Percentiles rank a stretch among this genome's conserved stretches.
Evolutionary conservation across 2,113 vertebrate species (phyloP).

Genomic region (Hiodon alosoides): DNA sequence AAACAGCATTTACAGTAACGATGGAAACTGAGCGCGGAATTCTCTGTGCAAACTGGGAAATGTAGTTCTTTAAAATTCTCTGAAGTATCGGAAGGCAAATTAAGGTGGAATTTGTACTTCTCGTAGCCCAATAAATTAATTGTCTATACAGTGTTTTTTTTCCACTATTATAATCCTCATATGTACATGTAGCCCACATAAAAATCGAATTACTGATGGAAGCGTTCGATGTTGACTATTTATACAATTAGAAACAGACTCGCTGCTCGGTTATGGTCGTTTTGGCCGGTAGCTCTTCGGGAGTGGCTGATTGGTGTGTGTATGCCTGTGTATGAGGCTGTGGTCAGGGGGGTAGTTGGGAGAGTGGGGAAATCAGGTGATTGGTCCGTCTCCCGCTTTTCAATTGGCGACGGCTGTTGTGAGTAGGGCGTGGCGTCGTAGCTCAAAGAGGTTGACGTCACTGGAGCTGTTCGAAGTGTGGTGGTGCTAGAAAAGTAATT

Average conservation of each 20-base stretch:
- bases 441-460: conserved; percentile 54
- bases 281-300: background rate
- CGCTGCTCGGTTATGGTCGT: background rate
- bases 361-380: background rate
- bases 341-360: background rate
- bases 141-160: background rate
- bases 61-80: conserved; percentile 19
- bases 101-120: background rate
- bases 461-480: conserved; percentile 61
- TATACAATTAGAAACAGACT: background rate
- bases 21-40: conserved; percentile 33
- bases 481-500: conserved; percentile 62
- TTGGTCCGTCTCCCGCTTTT: conserved; percentile 11
- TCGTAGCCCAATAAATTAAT: background rate
- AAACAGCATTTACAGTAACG: conserved; percentile 17
- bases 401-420: conserved; percentile 29
- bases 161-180: background rate
- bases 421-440: conserved; percentile 53
- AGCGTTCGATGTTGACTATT: background rate
- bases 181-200: background rate
- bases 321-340: background rate
- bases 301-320: background rate
- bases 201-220: background rate
- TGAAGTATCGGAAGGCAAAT: background rate
- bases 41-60: conserved; percentile 27